These are phyloP conservation scores for Percopsis omiscomaycus DNA, from an alignment of 2,797 vertebrate genomes.

Conservation along the genomic window DNA sequence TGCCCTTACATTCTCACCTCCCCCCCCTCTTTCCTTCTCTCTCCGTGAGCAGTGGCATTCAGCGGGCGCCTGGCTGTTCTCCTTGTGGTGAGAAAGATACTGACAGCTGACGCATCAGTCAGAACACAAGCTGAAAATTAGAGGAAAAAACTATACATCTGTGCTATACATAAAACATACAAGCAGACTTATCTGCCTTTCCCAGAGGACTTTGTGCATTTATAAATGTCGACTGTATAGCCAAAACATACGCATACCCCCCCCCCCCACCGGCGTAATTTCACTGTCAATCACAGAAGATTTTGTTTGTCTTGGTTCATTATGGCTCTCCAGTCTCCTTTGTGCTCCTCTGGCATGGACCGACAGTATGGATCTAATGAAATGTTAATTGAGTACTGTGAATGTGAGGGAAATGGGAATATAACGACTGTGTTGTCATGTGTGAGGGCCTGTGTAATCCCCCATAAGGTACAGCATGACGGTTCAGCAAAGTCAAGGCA, in stretches of 20 bases:
- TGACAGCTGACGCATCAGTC: constrained; percentile 34
- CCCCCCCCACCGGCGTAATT: background rate
- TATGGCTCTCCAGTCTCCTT: constrained; percentile 16
- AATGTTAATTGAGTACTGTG: constrained; percentile 16
- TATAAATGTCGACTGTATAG: constrained; percentile 26
- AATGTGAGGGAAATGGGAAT: no score
- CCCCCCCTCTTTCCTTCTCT: background rate
- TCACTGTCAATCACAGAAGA: constrained; percentile 41
- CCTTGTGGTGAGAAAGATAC: background rate
- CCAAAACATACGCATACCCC: background rate
- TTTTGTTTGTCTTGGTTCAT: constrained; percentile 17
- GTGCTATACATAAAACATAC: constrained; percentile 8
- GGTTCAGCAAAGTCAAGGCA: background rate
- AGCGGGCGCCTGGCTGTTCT: background rate
- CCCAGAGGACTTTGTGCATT: constrained; percentile 18
- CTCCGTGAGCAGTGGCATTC: constrained; percentile 8
- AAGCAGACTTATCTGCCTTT: constrained; percentile 7
- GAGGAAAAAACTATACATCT: constrained; percentile 2
- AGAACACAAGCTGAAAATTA: constrained; percentile 42
- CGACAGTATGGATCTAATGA: constrained; percentile 8
- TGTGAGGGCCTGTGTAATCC: background rate
- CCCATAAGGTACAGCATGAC: constrained; percentile 1
- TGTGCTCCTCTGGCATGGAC: constrained; percentile 13
- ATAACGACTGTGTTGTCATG: background rate
- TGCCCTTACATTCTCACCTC: background rate